Evolutionary conservation across 64 coral and sea anemone genomes (phyloP).

Genomic region (Porites australiensis): DNA sequence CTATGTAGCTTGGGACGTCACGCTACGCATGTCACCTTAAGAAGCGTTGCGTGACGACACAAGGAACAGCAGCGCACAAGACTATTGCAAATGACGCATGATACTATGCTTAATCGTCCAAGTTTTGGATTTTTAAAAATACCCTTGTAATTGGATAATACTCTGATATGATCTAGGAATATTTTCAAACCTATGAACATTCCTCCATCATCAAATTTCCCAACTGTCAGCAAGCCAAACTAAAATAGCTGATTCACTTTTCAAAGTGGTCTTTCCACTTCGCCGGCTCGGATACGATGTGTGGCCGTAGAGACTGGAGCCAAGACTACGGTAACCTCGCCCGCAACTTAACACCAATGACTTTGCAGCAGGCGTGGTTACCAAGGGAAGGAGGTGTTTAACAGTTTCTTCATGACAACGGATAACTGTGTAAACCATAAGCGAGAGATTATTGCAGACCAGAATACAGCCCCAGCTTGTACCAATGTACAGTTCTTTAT

Average conservation of each 20-base stretch:
- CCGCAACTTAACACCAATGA: slow-evolving; percentile 86
- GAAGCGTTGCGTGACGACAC: too few relatives aligned
- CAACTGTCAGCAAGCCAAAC: slow-evolving; percentile 87
- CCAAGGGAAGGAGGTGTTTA: slow-evolving; percentile 86
- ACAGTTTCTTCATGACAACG: slow-evolving; percentile 89
- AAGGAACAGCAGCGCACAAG: too few relatives aligned
- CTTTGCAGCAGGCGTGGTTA: slow-evolving; percentile 81
- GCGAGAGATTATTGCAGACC: slow-evolving; percentile 90
- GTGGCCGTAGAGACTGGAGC: slow-evolving; percentile 78
- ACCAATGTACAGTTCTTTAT: slow-evolving; percentile 91
- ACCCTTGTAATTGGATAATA: too few relatives aligned
- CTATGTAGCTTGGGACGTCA: too few relatives aligned
- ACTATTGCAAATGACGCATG: background rate
- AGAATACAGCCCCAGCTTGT: slow-evolving; percentile 96
- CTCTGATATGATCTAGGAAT: background rate
- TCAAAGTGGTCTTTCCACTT: slow-evolving; percentile 78
- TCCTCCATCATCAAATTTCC: slow-evolving; percentile 53
- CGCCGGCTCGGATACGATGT: slow-evolving; percentile 85
- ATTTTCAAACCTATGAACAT: too few relatives aligned
- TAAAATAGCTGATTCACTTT: slow-evolving; percentile 79
- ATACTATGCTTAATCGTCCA: too few relatives aligned
- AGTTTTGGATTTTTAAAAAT: too few relatives aligned
- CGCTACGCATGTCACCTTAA: too few relatives aligned
- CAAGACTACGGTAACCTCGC: slow-evolving; percentile 90
- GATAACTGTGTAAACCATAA: slow-evolving; percentile 92